Evolutionary conservation across 2,888 invertebrate species (phyloP), one percentile per base, ranked within the genome.

Genomic region (Orthonevra nobilis): DNA sequence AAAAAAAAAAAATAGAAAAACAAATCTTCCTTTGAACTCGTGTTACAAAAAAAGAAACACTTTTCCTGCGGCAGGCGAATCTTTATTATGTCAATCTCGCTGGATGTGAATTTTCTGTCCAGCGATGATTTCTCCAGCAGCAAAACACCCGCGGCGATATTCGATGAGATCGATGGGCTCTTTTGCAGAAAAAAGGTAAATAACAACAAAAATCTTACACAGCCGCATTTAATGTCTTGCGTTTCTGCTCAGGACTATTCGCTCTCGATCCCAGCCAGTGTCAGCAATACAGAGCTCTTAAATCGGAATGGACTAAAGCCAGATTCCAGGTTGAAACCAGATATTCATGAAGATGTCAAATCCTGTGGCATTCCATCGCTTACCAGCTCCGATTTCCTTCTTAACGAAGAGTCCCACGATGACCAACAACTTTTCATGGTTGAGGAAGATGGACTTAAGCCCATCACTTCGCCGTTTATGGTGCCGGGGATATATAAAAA

Each of bases 401-500:
- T 81, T 14, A 68, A 83, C 17, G 81, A 83, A 1, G 83, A 83
- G 10, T 63, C 83, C 0, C 82, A 83, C n/a, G 81, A 81, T 52
- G 84, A 84, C 19, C 81, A 83, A n/a, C 64, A 84, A 26, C 50
- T 85, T 6, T 85, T 81, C 38, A 84, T 84, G 0, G 84, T 84
- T 1, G 83, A 84, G 28, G 69, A 83, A 10, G 82, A 81, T 64
- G 83, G 83, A 2, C 64, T 85, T 9, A 83, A 83, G 32, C 84
- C 85, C 0, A 82, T 85, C 7, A 83, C 83, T 0, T 83, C 85
- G 0, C 84, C 83, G 2, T 83, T 83, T 56, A 84, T 85, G 81
- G 83, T 84, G 3, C 83, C 85, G 0, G 85, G 85, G 1, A 83
- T 85, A 1, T 85, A 85, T 19, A 84, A 83, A 26, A 83, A 83